Conservation (phyloP, 2,797 vertebrate genomes). For the Propithecus deckenii region DNA sequence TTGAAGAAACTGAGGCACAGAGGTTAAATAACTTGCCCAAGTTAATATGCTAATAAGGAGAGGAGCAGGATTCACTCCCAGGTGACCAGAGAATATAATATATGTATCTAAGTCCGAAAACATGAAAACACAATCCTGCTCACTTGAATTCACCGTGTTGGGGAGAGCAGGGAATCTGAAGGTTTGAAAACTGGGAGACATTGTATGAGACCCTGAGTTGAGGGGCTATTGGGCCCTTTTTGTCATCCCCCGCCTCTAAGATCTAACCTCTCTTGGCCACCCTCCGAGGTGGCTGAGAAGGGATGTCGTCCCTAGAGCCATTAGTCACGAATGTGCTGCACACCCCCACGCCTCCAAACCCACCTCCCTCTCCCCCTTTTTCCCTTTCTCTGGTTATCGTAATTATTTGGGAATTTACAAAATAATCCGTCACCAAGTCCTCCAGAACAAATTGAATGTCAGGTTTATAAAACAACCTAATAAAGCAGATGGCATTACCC, state of each 20-base stretch:
- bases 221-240: background rate
- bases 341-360: background rate
- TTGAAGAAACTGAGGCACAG: background rate
- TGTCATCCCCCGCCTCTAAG: background rate
- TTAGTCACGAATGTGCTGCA: background rate
- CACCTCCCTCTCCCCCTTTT: background rate
- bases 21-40: background rate
- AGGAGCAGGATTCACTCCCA: background rate
- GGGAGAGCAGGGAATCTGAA: background rate
- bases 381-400: slow-evolving; percentile 80
- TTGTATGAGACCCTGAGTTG: background rate
- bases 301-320: background rate
- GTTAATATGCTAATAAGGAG: background rate
- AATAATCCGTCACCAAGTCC: slow-evolving; percentile 87
- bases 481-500: slow-evolving; percentile 88
- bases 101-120: background rate
- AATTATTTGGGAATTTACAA: slow-evolving; percentile 91
- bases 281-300: background rate
- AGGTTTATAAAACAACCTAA: slow-evolving; percentile 87
- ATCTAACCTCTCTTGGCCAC: background rate
- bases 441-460: slow-evolving; percentile 90
- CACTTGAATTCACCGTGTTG: background rate
- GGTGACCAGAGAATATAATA: background rate
- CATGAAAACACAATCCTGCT: background rate
- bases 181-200: background rate